Base-by-base conservation (phyloP, 2,888 invertebrate species). In the Dasypolia templi region DNA sequence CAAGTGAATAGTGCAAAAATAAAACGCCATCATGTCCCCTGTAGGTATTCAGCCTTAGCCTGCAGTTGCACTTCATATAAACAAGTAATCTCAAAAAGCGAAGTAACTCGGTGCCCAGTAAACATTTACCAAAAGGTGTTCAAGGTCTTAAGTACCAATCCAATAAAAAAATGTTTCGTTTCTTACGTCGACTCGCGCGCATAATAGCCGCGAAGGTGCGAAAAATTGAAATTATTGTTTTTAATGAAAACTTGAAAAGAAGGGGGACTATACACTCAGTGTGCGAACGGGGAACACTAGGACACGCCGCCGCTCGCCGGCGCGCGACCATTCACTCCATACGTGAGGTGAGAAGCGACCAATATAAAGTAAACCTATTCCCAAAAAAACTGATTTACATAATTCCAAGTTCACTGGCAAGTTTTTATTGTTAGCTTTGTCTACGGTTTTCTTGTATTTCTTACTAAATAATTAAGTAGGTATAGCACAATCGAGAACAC, bases 271-370 rank as follows among this genome's bases (percentile, higher is more conserved):
- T 95, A 78, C 93, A 94, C 86, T 93, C 95, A 0, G 90, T 93
- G 75, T 92, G 92, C 77, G 90, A 90, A 46, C 87, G 86, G 73
- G 88, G 85, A 56, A 88, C 89, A 22, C 78, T 88, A 56, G 86
- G 87, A 39, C 79, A 72, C 55, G 2, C 35, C 35, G 83, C 85
- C 29, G 79, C 86, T 9, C 89, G 86, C 44, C 91, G 95, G 79
- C 91, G 94, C 63, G 90, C 91, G 22, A 94, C 95, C 12, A 90
- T 95, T 72, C 94, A 95, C 82, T 94, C 94, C 22, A 88, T 95
- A 75, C 90, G 91, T 46, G 94, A 94, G 95, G 96, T 96, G 91
- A 94, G 94, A 73, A 58, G 12, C 51, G 17, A 64, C 35, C 46
- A 72, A 64, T 63, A 49, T 44, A 55, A 39, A 71, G 11, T 51